Evolutionary conservation across 2,113 vertebrate species (phyloP).

Genomic region (Tautogolabrus adspersus): DNA sequence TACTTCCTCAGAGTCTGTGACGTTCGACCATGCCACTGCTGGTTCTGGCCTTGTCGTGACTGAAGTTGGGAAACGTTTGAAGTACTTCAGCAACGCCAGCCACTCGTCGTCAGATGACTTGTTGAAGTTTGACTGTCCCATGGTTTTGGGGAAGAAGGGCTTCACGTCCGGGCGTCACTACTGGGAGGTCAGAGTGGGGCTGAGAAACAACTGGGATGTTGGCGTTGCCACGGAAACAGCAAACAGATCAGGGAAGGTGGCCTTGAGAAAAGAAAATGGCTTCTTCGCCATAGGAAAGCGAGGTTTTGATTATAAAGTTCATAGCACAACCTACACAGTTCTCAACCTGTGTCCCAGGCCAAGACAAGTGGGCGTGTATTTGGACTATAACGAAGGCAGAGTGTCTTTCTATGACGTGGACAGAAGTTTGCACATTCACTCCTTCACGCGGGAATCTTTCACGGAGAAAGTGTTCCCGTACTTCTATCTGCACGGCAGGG

Average conservation of each 20-base stretch:
- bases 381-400: constrained; percentile 85
- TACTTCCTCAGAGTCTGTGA: constrained; percentile 35
- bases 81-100: not conserved
- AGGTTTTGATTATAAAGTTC: not conserved
- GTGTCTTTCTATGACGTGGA: constrained; percentile 84
- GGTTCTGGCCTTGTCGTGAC: constrained; percentile 45
- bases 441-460: constrained; percentile 79
- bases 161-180: constrained; percentile 77
- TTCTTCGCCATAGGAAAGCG: constrained; percentile 60
- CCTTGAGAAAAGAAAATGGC: constrained; percentile 33
- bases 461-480: constrained; percentile 83
- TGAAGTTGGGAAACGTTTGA: constrained; percentile 22
- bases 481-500: constrained; percentile 66
- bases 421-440: constrained; percentile 70
- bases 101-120: not conserved
- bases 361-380: constrained; percentile 79
- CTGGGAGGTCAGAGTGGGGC: constrained; percentile 76
- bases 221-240: constrained; percentile 77
- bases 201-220: constrained; percentile 77
- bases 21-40: constrained; percentile 52
- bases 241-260: constrained; percentile 35
- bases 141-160: constrained; percentile 66
- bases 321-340: fast-evolving
- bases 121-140: constrained; percentile 39
- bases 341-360: constrained; percentile 48